Base-by-base conservation (phyloP, 1,140 invertebrate genomes). In the Lepidotrigona ventralis region DNA sequence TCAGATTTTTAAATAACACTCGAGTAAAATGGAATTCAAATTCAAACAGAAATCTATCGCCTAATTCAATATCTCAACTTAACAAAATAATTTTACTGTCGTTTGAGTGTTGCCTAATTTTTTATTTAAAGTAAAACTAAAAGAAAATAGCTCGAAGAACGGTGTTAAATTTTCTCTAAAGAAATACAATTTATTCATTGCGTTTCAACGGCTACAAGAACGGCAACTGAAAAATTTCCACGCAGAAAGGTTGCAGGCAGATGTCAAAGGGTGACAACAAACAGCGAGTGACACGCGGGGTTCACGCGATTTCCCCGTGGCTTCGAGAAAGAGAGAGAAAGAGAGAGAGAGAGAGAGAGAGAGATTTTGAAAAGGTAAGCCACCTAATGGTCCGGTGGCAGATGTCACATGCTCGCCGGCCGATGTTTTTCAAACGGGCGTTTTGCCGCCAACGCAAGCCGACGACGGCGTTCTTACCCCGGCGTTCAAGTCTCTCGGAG, bases 381-480 rank as follows among this genome's bases (percentile, higher is more conserved):
- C 71, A 82, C 76, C 83, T 88, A 87, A 85, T 87, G 79, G 86
- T 82, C 79, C 86, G 56, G 82, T 86, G 85, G 86, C 89, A 93
- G 91, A 92, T 92, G 91, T 93, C 91, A 93, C 91, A 90, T 92
- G 91, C 66, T 84, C 77, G 81, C 60, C 83, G 83, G 11, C 79
- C 84, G 85, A 94, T 93, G 92, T 94, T 94, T 94, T 92, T 89
- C 86, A 92, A 93, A 93, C 90, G 87, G 92, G 85, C 90, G 90
- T 91, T 91, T 91, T 89, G 78, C 88, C 88, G 89, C 86, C 91
- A 92, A 92, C 92, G 92, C 93, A 91, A 86, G 78, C 84, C 63
- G 78, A 74, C 63, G 78, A 74, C 90, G 86, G 89, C 89, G 33
- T 93, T 93, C 93, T 94, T 93, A 92, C 75, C 91, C 93, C 86